Evolutionary conservation across 2,888 invertebrate genomes (phyloP), one percentile per base, ranked within the genome.

Genomic region (Geophilus truncorum): DNA sequence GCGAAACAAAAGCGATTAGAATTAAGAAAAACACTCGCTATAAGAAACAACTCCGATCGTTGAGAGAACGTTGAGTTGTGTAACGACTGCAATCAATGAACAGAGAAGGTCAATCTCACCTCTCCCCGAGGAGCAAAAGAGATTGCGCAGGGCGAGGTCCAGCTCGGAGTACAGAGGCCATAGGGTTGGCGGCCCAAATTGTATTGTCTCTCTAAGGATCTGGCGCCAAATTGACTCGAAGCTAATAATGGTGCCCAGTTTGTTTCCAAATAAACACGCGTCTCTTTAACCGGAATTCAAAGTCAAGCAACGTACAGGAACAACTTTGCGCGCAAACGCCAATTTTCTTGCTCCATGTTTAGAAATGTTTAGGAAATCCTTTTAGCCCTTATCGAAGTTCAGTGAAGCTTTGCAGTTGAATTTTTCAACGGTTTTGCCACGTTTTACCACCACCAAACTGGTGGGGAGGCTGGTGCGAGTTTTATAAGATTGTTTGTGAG

Each of bases 221-320:
- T 70, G 70, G 70, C 70, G 70, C 70, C 70, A 70, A 70, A 70
- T 70, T 70, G 70, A 70, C 70, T 70, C 28, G 70, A 25, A 70
- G 70, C 70, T 70, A 70, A 70, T 70, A 70, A 70, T 70, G 70
- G 70, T 28, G 70, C 70, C 23, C 25, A 70, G 70, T 70, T 70
- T 70, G 70, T 70, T 70, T 70, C 70, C 70, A 70, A 70, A 70
- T 70, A 70, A 70, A 70, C 70, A 70, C 70, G 28, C 70, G 70
- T 70, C 70, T 70, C 70, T 70, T 70, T 70, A 70, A 70, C 70
- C 70, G 70, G 70, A 70, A 70, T 70, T 70, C 70, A 70, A 70
- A 70, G 70, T 70, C 70, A 70, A 25, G 25, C 70, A 70, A 70
- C 70, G 70, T 70, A 70, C 70, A 70, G 25, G 70, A 28, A 25